A percentile compares a stretch with the other conserved stretches of the same genome.
Conservation (phyloP, 2,888 invertebrate genomes). For the Heliconius charithonia region DNA sequence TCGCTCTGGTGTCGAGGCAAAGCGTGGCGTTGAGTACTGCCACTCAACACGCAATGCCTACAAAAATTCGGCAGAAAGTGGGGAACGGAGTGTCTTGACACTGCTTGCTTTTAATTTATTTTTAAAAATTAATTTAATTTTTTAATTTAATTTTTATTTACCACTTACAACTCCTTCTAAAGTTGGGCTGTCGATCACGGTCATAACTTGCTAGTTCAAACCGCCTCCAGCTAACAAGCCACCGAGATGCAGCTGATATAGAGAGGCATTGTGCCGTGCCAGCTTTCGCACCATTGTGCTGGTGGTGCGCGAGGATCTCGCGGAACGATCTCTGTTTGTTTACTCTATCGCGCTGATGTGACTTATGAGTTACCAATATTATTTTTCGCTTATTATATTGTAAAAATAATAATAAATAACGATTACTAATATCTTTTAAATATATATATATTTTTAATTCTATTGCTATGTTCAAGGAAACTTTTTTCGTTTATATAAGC, state of each 20-base stretch:
- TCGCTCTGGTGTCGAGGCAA: too few relatives aligned
- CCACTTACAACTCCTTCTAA: conserved; percentile 15
- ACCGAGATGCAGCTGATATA: conserved; percentile 79
- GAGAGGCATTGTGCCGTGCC: conserved; percentile 80
- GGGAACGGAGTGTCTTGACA: too few relatives aligned
- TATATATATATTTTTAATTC: background rate
- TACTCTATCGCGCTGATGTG: conserved; percentile 64
- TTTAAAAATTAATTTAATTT: too few relatives aligned
- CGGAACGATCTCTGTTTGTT: conserved; percentile 78
- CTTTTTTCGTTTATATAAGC: too few relatives aligned
- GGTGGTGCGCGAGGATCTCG: conserved; percentile 73
- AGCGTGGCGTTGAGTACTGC: too few relatives aligned
- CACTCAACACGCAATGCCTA: too few relatives aligned
- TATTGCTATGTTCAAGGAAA: too few relatives aligned
- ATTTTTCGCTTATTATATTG: background rate
- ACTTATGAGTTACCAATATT: conserved; percentile 52
- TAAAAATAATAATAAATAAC: background rate
- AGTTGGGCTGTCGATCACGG: conserved; percentile 37
- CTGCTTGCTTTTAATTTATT: too few relatives aligned
- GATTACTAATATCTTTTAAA: background rate
- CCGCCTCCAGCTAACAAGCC: conserved; percentile 80
- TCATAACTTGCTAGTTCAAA: conserved; percentile 62
- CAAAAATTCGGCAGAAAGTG: too few relatives aligned
- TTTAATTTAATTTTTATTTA: too few relatives aligned
- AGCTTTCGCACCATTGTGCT: conserved; percentile 83